Base-by-base conservation (phyloP, 2,113 vertebrate genomes). In the Trinectes maculatus region DNA sequence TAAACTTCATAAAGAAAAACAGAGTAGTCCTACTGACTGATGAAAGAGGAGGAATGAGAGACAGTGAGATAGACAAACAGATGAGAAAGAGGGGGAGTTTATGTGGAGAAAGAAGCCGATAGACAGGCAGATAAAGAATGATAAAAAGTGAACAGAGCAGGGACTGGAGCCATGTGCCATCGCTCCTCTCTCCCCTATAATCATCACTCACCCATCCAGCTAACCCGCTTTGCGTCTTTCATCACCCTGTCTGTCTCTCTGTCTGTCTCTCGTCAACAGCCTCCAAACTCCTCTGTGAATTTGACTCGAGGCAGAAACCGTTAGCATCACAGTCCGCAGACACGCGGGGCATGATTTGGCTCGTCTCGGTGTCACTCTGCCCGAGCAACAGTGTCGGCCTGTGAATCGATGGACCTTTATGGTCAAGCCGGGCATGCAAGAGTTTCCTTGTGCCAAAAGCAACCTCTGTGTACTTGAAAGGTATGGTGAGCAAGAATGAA, bases 201-300 rank as follows among this genome's bases (percentile, higher is more conserved):
- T 80, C 72, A 74, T 72, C 69, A 26, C 53, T 79, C 84, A 76
- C 59, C 74, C 53, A 65, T 71, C 65, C 39, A 53, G 55, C 64
- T 66, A 72, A 78, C 74, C 75, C 37, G 47, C 74, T 78, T 55
- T 54, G 58, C 26, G 71, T 83, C 84, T 90, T 73, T 90, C 83
- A 85, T 85, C 87, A 82, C 62, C 74, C 69, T 58, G 62, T 77
- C 80, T 72, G 40, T 2, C 47, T 55, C 61, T 51, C 69, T 8
- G 52, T 61, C 62, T 88, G 67, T 69, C 65, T 77, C 57, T 48
- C 58, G 70, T 60, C 59, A 70, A 76, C 71, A 71, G 79, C 36
- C 57, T 56, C 46, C 51, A 3, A 33, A 57, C 72, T 75, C 47
- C 52, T 57, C 13, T 9, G 43, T 48, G 74, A 52, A 55, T 67